phyloP scores from a whole-genome alignment of 1,140 invertebrate species.

The Heliconius hermathena region DNA sequence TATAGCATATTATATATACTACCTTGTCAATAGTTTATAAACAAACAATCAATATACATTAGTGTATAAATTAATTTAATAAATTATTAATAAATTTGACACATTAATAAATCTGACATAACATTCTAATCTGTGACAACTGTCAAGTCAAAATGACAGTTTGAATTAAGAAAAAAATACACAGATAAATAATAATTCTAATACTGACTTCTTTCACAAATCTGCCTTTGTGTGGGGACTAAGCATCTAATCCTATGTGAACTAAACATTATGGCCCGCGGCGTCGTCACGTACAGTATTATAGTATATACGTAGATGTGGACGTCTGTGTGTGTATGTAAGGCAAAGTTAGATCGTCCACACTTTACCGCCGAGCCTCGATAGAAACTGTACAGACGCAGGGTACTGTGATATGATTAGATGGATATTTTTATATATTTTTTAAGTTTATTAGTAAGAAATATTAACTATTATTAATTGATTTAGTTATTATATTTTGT shows the following conservation, averaged over 20 bases:
- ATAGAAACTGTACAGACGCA: constrained; percentile 70
- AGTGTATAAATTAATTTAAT: neutral
- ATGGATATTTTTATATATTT: neutral
- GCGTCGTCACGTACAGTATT: constrained; percentile 41
- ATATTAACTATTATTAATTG: neutral
- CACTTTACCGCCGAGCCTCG: constrained; percentile 79
- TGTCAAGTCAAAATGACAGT: neutral
- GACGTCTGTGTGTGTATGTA: constrained; percentile 53
- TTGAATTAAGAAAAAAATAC: neutral
- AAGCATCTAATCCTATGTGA: constrained; percentile 72
- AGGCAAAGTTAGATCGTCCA: constrained; percentile 80
- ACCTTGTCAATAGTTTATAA: too few relatives aligned
- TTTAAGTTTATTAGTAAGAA: neutral
- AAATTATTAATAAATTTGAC: neutral
- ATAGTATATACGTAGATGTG: constrained; percentile 13
- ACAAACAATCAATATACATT: neutral
- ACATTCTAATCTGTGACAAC: neutral
- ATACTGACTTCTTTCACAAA: constrained; percentile 28
- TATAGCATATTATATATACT: too few relatives aligned
- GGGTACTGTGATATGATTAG: constrained; percentile 39
- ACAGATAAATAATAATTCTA: constrained; percentile 7
- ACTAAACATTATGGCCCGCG: constrained; percentile 58
- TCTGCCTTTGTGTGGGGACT: constrained; percentile 44
- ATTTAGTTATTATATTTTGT: neutral
- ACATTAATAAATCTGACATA: neutral